Base-by-base conservation (phyloP, 2,888 invertebrate genomes). In the Steinernema carpocapsae region DNA sequence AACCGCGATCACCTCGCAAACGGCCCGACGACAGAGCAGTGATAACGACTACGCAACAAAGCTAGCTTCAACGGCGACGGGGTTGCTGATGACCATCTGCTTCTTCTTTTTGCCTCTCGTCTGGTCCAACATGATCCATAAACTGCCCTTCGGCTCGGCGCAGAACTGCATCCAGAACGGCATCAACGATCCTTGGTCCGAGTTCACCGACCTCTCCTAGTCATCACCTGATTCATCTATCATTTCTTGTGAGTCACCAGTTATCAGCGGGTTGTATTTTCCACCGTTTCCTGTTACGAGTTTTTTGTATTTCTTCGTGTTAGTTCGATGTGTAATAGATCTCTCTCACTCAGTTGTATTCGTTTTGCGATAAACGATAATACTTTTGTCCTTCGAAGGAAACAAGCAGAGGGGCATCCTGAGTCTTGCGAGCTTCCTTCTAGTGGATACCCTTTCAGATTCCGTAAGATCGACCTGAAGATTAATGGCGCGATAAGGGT, bases 121-220 rank as follows among this genome's bases (percentile, higher is more conserved):
- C 32, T 71, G 71, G 71, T 48, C 48, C 51, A 71, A 71, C 71
- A 71, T 71, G 71, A 42, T 71, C 32, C 29, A 64, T 32, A 64
- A 64, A 64, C 64, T 64, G 29, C 64, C 64, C 26, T 26, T 32
- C 64, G 32, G 64, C 32, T 12, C 32, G 3, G 26, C 64, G 14
- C 32, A 24, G 17, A 64, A 64, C 32, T 64, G 64, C 26, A 12
- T 64, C 7, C 64, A 29, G 32, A 22, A n/a, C 37, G 64, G 32
- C 12, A 32, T 32, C 19, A 29, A 64, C 19, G 64, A 64, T 64
- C 64, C 64, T 32, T 64, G 64, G 64, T 64, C 64, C 1, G 64
- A 64, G 64, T 64, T 64, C 19, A 64, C 64, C 64, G 64, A 64
- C 19, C 32, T 64, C 10, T 26, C 64, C 29, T 64, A 26, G 22